These are phyloP conservation scores for Trachymyrmex septentrionalis DNA, from an alignment of 1,140 invertebrate genomes.

Conservation along the genomic window DNA sequence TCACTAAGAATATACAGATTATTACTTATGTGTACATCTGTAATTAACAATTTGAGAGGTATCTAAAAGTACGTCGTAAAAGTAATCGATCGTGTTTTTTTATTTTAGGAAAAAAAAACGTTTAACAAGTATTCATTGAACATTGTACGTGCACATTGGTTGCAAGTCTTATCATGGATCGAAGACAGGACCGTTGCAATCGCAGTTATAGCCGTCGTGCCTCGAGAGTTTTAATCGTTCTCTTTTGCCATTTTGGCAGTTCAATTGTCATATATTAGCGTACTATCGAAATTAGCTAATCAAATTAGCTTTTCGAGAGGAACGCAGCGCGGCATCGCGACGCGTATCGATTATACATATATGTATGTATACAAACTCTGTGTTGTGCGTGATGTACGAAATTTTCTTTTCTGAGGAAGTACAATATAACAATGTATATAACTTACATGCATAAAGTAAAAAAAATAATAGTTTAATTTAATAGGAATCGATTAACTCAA, in stretches of 20 bases:
- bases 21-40: neutral
- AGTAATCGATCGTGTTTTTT: neutral
- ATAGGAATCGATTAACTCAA: neutral
- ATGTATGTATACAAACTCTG: neutral
- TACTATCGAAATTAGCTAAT: neutral
- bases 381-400: too few relatives aligned
- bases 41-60: neutral
- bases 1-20: neutral
- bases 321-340: neutral
- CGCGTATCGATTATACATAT: too few relatives aligned
- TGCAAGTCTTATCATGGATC: neutral
- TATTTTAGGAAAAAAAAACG: neutral
- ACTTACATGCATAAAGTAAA: too few relatives aligned
- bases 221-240: slow-evolving; percentile 73
- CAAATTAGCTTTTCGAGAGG: neutral
- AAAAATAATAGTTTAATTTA: too few relatives aligned
- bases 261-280: slow-evolving; percentile 63
- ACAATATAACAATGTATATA: too few relatives aligned
- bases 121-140: neutral
- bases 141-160: neutral
- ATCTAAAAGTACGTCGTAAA: neutral
- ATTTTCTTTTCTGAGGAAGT: too few relatives aligned
- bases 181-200: slow-evolving; percentile 60
- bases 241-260: slow-evolving; percentile 34
- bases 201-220: slow-evolving; percentile 5